phyloP scores from a whole-genome alignment of 1,140 invertebrate genomes.

The Drosophila suzukii region DNA sequence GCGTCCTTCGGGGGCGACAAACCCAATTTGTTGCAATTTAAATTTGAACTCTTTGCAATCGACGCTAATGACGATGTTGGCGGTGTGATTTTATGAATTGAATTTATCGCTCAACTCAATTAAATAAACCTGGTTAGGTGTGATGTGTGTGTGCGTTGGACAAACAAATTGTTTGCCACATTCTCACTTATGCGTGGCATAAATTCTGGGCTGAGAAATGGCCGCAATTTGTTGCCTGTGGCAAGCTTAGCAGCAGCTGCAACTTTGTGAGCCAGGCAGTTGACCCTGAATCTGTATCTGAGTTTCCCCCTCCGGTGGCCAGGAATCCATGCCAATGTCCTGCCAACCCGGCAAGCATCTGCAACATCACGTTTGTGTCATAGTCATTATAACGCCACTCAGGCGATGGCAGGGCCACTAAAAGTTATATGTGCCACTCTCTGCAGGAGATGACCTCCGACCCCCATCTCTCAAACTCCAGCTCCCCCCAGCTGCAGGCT shows the following conservation, averaged over 20 bases:
- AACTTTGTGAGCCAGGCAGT: slow-evolving; percentile 14
- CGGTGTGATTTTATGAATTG: slow-evolving; percentile 29
- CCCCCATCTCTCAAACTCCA: no score
- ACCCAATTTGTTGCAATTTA: slow-evolving; percentile 33
- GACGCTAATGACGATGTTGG: slow-evolving; percentile 25
- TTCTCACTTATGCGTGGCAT: slow-evolving; percentile 32
- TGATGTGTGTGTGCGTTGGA: slow-evolving; percentile 1
- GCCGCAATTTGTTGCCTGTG: slow-evolving; percentile 27
- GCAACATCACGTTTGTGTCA: slow-evolving; percentile 59
- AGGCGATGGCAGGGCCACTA: slow-evolving; percentile 32
- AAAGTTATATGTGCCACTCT: slow-evolving; percentile 55
- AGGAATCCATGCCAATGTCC: slow-evolving; percentile 10
- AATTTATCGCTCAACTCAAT: slow-evolving; percentile 50
- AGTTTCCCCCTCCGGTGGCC: neutral
- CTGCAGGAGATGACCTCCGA: slow-evolving; percentile 47
- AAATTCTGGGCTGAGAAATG: slow-evolving; percentile 33
- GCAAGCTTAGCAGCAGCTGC: slow-evolving; percentile 6
- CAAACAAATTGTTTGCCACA: slow-evolving; percentile 26
- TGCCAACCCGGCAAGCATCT: slow-evolving; percentile 25
- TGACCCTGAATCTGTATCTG: slow-evolving; percentile 10
- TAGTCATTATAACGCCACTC: slow-evolving; percentile 60
- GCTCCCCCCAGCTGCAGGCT: slow-evolving; percentile 23
- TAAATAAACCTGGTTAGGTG: slow-evolving; percentile 22
- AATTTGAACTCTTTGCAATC: slow-evolving; percentile 27
- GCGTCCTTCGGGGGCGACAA: neutral